Conservation (phyloP, 2,113 vertebrate species). For the Chaetodon auriga region DNA sequence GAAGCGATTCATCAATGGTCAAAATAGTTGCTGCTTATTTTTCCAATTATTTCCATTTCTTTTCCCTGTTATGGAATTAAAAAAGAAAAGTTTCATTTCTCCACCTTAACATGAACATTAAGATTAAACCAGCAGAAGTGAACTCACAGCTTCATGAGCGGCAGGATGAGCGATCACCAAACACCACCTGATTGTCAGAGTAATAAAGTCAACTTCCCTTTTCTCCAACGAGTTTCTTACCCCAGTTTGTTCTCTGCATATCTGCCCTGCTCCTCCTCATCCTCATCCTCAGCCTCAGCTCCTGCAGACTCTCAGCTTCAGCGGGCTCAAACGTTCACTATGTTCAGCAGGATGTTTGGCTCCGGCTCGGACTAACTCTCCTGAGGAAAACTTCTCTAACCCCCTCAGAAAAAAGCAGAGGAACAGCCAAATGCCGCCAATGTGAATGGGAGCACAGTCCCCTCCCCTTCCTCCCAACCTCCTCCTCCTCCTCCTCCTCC, state of each 20-base stretch:
- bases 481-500: slow-evolving; percentile 46
- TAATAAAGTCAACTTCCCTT: slow-evolving; percentile 41
- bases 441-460: slow-evolving; percentile 67
- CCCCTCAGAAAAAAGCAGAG: background rate
- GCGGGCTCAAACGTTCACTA: slow-evolving; percentile 10
- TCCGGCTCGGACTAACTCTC: slow-evolving; percentile 54
- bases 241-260: slow-evolving; percentile 62
- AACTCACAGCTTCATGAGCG: background rate
- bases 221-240: slow-evolving; percentile 60
- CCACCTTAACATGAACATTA: background rate
- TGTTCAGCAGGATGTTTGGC: slow-evolving; percentile 50
- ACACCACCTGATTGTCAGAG: slow-evolving; percentile 2
- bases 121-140: background rate
- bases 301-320: slow-evolving; percentile 38
- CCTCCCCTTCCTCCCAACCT: slow-evolving; percentile 63
- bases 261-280: slow-evolving; percentile 56
- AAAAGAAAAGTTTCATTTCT: background rate
- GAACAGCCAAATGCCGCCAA: slow-evolving; percentile 60
- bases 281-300: slow-evolving; percentile 29
- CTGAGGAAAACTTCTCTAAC: slow-evolving; percentile 60
- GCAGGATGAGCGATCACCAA: background rate
- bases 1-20: background rate
- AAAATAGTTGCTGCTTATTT: background rate
- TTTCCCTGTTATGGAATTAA: background rate
- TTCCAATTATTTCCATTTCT: background rate